Conservation (phyloP, 2,113 vertebrate species). For the Grammomys dolichurus region DNA sequence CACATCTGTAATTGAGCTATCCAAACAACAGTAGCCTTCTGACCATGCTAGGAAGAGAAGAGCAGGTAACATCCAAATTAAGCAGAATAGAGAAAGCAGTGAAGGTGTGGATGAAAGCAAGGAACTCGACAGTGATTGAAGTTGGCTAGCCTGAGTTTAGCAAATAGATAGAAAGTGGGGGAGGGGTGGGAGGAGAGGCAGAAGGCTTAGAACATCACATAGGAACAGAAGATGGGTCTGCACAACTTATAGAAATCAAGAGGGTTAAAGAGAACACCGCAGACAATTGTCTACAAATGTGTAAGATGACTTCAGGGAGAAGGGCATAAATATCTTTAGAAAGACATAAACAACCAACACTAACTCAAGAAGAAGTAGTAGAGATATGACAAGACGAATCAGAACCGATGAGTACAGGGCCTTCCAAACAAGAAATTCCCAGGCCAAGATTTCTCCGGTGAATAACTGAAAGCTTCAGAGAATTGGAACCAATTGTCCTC, state of each 20-base stretch:
- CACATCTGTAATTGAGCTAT: too few species aligned
- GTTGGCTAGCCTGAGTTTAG: neutral
- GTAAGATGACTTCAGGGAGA: fast-evolving
- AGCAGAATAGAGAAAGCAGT: too few species aligned
- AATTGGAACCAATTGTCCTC: neutral
- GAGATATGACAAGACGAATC: fast-evolving
- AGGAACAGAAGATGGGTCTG: neutral
- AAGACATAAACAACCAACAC: neutral
- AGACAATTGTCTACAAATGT: fast-evolving
- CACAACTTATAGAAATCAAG: fast-evolving
- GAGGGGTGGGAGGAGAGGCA: too few species aligned
- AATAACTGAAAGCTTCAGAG: too few species aligned
- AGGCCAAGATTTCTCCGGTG: too few species aligned
- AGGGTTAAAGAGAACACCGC: fast-evolving
- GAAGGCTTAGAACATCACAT: fast-evolving
- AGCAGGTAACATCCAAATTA: fast-evolving
- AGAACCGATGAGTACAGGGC: fast-evolving
- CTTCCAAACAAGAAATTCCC: too few species aligned
- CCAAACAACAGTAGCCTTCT: neutral
- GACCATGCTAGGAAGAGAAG: too few species aligned
- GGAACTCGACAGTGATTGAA: fast-evolving
- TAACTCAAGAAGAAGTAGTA: fast-evolving
- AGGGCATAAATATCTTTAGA: fast-evolving
- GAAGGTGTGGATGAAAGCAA: fast-evolving
- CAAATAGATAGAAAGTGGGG: neutral